phyloP scores from a whole-genome alignment of 2,888 invertebrate genomes.

The Eudasyphora cyanicolor region DNA sequence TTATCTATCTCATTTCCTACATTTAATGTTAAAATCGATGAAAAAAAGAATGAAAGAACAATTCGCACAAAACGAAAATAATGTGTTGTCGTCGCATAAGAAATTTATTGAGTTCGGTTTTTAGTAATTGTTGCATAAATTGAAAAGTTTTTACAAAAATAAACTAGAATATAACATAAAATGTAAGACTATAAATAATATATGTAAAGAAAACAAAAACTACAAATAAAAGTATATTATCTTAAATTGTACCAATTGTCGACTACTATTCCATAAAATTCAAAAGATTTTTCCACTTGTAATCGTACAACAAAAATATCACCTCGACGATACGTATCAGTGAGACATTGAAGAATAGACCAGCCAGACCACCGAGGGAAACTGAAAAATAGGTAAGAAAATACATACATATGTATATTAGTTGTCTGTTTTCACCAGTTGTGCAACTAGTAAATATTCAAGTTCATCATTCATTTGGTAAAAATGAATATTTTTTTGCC shows the following conservation, averaged over 20 bases:
- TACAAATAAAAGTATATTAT: background rate
- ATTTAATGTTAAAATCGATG: background rate
- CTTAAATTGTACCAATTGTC: background rate
- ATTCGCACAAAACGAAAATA: no score
- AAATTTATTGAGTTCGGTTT: background rate
- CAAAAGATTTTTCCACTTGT: conserved; percentile 67
- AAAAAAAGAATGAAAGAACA: no score
- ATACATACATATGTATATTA: no score
- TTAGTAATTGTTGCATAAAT: conserved; percentile 27
- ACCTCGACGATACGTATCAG: conserved; percentile 72
- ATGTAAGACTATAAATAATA: background rate
- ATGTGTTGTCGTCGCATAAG: background rate
- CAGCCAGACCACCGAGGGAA: conserved; percentile 77
- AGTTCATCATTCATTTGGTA: no score
- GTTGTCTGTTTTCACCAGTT: no score
- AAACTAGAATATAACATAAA: conserved; percentile 5
- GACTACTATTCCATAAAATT: no score
- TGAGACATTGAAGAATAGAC: conserved; percentile 77
- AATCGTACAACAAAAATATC: conserved; percentile 67
- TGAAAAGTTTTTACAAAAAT: conserved; percentile 13
- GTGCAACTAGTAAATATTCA: no score
- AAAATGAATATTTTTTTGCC: no score
- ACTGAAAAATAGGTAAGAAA: conserved; percentile 69
- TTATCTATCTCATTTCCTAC: background rate
- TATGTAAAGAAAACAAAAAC: background rate